Evolutionary conservation across 2,888 invertebrate genomes (phyloP).

Genomic region (Seladonia tumulorum): DNA sequence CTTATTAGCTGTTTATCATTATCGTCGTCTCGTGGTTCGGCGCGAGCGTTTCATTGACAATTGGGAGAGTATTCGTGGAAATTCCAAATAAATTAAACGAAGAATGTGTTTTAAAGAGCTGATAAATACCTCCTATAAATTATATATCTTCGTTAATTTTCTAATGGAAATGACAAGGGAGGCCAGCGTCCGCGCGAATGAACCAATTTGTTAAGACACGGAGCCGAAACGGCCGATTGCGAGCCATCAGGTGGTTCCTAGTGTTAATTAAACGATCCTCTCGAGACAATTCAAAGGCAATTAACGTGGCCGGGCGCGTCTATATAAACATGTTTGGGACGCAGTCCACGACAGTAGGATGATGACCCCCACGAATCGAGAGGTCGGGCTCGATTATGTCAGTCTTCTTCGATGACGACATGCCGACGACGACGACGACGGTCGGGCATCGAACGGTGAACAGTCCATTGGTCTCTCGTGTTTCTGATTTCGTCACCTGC

Average conservation of each 20-base stretch:
- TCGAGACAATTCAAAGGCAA: background rate
- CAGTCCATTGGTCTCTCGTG: constrained; percentile 46
- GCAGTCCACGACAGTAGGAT: constrained; percentile 30
- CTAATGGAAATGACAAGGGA: background rate
- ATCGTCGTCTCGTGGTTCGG: background rate
- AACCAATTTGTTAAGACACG: background rate
- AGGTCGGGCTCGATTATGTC: constrained; percentile 59
- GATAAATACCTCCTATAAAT: no score
- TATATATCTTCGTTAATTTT: background rate
- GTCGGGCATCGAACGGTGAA: constrained; percentile 32
- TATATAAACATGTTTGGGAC: constrained; percentile 30
- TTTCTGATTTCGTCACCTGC: constrained; percentile 45
- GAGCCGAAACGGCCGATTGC: background rate
- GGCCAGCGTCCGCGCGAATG: background rate
- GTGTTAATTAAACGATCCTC: background rate
- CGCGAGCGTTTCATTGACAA: no score
- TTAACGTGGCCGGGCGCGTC: constrained; percentile 1
- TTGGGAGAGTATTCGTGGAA: background rate
- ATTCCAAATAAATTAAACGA: no score
- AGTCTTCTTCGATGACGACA: constrained; percentile 53
- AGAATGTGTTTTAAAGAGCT: no score
- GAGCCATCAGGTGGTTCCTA: background rate
- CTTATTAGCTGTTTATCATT: background rate
- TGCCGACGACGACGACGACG: constrained; percentile 34
- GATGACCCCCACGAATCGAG: constrained; percentile 56